Percentiles rank a stretch among this genome's conserved stretches.
These are phyloP conservation scores for Ancistrus triradiatus DNA, from an alignment of 2,113 vertebrate species.

Conservation along the genomic window DNA sequence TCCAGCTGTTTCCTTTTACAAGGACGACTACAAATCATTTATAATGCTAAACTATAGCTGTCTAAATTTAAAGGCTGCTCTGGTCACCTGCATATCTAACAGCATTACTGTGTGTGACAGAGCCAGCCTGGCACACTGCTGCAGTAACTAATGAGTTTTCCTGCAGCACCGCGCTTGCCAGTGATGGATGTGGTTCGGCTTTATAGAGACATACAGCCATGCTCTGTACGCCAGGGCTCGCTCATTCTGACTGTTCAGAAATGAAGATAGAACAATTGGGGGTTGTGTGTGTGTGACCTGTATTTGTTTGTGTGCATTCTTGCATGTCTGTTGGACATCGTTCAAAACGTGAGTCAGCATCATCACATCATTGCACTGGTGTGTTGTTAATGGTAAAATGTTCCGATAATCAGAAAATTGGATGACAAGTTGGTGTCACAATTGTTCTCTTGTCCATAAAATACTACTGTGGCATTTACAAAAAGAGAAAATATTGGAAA, in stretches of 20 bases:
- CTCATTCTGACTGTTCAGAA: constrained; percentile 8
- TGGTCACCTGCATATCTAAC: constrained; percentile 3
- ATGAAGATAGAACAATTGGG: constrained; percentile 17
- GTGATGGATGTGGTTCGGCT: constrained; percentile 47
- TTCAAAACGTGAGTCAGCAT: too few relatives aligned
- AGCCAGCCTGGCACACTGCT: constrained; percentile 11
- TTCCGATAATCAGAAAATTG: too few relatives aligned
- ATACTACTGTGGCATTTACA: too few relatives aligned
- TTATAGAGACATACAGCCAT: constrained; percentile 38
- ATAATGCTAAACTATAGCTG: constrained; percentile 5
- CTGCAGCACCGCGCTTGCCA: constrained; percentile 13
- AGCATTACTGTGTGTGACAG: constrained; percentile 35
- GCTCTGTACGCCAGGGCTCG: constrained; percentile 5
- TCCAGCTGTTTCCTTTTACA: not conserved
- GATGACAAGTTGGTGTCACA: too few relatives aligned
- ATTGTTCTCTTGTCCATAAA: too few relatives aligned
- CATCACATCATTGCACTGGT: too few relatives aligned
- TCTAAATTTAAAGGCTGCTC: not conserved
- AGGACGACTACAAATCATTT: too few relatives aligned
- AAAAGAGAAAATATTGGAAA: too few relatives aligned
- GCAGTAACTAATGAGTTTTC: constrained; percentile 39
- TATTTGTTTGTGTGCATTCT: too few relatives aligned
- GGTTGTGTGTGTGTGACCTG: too few relatives aligned
- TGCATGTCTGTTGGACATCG: too few relatives aligned
- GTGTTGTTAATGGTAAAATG: too few relatives aligned